phyloP scores from a whole-genome alignment of 1,140 invertebrate species.

The Ceratina japonica region DNA sequence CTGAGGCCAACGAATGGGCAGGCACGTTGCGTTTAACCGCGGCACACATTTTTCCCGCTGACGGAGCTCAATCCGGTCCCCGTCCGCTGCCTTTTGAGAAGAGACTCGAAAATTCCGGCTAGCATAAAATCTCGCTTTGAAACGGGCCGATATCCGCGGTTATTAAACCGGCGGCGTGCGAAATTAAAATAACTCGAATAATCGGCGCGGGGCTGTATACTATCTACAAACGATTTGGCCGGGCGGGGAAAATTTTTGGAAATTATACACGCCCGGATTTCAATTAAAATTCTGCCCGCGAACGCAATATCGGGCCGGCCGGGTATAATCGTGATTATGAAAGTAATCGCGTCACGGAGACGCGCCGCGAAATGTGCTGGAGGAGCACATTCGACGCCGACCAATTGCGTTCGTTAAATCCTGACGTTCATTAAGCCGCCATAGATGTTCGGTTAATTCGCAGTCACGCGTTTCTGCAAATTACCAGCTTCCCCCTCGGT shows the following conservation, averaged over 20 bases:
- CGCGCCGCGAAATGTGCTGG: conserved; percentile 20
- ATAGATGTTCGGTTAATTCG: conserved; percentile 43
- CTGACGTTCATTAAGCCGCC: conserved; percentile 39
- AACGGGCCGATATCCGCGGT: too few relatives aligned
- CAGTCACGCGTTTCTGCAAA: conserved; percentile 16
- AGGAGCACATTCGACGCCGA: conserved; percentile 32
- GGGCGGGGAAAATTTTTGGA: conserved; percentile 27
- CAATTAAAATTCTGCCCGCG: conserved; percentile 43
- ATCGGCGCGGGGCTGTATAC: not conserved
- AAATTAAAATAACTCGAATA: too few relatives aligned
- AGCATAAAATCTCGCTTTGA: too few relatives aligned
- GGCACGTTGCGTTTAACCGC: too few relatives aligned
- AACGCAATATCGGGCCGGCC: conserved; percentile 32
- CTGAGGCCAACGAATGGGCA: too few relatives aligned
- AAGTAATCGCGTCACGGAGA: conserved; percentile 43
- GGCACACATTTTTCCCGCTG: too few relatives aligned
- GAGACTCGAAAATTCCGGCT: too few relatives aligned
- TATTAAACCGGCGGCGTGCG: too few relatives aligned
- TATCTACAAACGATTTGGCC: not conserved
- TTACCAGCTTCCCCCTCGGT: not conserved
- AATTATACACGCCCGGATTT: conserved; percentile 34
- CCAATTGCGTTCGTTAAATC: conserved; percentile 42
- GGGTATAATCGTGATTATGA: conserved; percentile 35
- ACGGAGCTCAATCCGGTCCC: too few relatives aligned
- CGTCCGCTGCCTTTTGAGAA: too few relatives aligned